A percentile compares a stretch with the other conserved stretches of the same genome.
phyloP scores from a whole-genome alignment of 1,140 invertebrate genomes.

The Druon quercuslanigerum region DNA sequence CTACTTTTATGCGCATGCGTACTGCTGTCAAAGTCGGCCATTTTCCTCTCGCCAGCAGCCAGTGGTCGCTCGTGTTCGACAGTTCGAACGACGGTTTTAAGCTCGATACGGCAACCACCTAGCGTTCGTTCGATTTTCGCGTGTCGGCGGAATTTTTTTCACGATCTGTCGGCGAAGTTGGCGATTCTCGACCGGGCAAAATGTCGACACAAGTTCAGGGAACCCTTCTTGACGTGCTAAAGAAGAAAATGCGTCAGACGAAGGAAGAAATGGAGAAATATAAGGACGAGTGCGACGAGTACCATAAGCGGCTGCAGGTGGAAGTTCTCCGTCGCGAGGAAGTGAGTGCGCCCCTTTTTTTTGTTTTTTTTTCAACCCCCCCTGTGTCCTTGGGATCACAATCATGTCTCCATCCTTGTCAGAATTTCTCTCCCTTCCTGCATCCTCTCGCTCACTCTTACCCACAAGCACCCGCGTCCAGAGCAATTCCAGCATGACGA shows the following conservation, averaged over 20 bases:
- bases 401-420: not conserved
- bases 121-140: slow-evolving; percentile 31
- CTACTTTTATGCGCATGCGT: slow-evolving; percentile 35
- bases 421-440: slow-evolving; percentile 19
- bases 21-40: slow-evolving; percentile 37
- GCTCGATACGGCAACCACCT: slow-evolving; percentile 38
- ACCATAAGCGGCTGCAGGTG: slow-evolving; percentile 91
- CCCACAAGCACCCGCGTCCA: slow-evolving; percentile 17
- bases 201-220: slow-evolving; percentile 92
- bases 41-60: slow-evolving; percentile 43
- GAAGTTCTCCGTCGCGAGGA: slow-evolving; percentile 95
- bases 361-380: slow-evolving; percentile 30
- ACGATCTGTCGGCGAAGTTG: slow-evolving; percentile 26
- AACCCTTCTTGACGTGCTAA: slow-evolving; percentile 94
- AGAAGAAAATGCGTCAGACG: slow-evolving; percentile 99
- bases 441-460: slow-evolving; percentile 19
- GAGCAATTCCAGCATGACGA: not conserved
- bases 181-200: slow-evolving; percentile 58
- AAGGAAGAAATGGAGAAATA: slow-evolving; percentile 98
- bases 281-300: slow-evolving; percentile 96
- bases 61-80: slow-evolving; percentile 27
- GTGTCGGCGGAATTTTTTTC: slow-evolving; percentile 8
- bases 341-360: slow-evolving; percentile 81
- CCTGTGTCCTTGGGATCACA: slow-evolving; percentile 29
- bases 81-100: slow-evolving; percentile 22